Evolutionary conservation across 2,113 vertebrate species (phyloP).

Genomic region (Choloepus hoffmanni): DNA sequence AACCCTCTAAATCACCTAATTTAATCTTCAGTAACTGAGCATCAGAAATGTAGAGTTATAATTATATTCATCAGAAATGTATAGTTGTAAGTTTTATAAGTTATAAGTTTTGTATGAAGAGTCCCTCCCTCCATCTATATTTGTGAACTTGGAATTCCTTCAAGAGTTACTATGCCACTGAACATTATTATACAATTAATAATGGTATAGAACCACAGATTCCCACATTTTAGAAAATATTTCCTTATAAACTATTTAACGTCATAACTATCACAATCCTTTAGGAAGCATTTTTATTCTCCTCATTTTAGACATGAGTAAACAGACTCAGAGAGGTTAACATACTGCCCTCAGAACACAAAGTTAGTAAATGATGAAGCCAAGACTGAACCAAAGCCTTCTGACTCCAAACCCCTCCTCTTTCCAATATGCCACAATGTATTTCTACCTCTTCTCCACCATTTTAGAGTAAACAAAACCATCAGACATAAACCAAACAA

Average conservation of each 20-base stretch:
- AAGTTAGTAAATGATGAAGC: background rate
- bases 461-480: slow-evolving; percentile 32
- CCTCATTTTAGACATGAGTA: slow-evolving; percentile 19
- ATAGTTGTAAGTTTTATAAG: background rate
- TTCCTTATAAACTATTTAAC: slow-evolving; percentile 37
- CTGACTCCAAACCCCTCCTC: background rate
- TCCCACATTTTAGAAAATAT: slow-evolving; percentile 23
- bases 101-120: background rate
- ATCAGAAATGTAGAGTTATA: background rate
- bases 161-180: background rate
- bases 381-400: slow-evolving; percentile 18
- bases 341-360: background rate
- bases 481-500: background rate
- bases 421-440: background rate
- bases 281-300: slow-evolving; percentile 27
- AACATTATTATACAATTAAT: background rate
- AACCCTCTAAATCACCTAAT: background rate
- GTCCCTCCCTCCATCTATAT: background rate
- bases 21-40: background rate
- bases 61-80: background rate
- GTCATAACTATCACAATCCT: background rate
- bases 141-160: slow-evolving; percentile 12
- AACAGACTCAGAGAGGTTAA: slow-evolving; percentile 33
- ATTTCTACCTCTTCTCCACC: background rate
- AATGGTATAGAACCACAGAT: background rate